Percentiles rank a stretch among this genome's conserved stretches.
phyloP scores from a whole-genome alignment of 2,888 invertebrate genomes.

The Rhogogaster chlorosoma region DNA sequence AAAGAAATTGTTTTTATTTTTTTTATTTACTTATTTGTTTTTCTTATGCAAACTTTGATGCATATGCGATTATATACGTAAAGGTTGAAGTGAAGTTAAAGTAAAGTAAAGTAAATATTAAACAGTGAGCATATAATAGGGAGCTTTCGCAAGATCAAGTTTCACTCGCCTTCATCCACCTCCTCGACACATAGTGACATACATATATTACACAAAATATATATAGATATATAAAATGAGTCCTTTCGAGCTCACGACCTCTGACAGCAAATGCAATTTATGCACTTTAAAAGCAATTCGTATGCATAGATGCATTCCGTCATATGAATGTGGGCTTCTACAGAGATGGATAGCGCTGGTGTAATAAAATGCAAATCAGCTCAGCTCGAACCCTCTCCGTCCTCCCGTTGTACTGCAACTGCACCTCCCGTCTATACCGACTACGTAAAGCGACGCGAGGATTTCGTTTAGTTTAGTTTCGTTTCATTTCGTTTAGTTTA shows the following conservation, averaged over 20 bases:
- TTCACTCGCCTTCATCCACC: neutral
- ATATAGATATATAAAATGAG: neutral
- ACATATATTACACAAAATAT: neutral
- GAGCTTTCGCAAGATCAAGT: slow-evolving; percentile 8
- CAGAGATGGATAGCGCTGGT: slow-evolving; percentile 40
- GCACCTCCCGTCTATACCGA: neutral
- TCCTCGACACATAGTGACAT: neutral
- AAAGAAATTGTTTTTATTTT: neutral
- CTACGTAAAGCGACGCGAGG: neutral
- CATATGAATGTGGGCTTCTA: slow-evolving; percentile 30
- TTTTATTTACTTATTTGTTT: neutral
- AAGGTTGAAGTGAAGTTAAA: too few relatives aligned
- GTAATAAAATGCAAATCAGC: slow-evolving; percentile 65
- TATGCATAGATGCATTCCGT: slow-evolving; percentile 50
- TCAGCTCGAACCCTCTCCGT: neutral
- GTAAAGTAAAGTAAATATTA: neutral
- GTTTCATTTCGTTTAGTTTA: neutral
- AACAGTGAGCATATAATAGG: neutral
- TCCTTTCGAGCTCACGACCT: slow-evolving; percentile 17
- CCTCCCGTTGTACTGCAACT: neutral
- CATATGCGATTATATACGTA: too few relatives aligned
- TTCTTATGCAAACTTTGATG: neutral
- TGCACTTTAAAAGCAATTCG: slow-evolving; percentile 46
- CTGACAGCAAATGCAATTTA: slow-evolving; percentile 47
- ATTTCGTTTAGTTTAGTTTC: neutral